These are phyloP conservation scores for Drosophila paramelanica DNA, from an alignment of 2,888 invertebrate genomes.

Conservation along the genomic window DNA sequence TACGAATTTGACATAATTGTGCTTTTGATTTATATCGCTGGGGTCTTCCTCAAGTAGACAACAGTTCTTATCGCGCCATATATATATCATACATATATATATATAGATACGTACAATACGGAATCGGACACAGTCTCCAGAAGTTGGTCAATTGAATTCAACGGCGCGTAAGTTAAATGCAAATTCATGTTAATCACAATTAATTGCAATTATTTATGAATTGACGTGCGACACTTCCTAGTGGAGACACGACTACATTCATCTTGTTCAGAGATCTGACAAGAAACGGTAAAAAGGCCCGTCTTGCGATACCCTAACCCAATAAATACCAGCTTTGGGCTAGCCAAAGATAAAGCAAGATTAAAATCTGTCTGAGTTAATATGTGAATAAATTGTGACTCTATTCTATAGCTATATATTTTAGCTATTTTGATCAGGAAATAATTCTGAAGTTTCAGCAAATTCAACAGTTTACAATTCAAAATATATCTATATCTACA, in stretches of 20 bases:
- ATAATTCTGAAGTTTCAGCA: too few species aligned
- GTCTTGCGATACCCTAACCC: background rate
- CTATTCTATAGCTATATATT: too few species aligned
- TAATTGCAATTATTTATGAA: constrained; percentile 67
- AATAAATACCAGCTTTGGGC: constrained; percentile 6
- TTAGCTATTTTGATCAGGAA: too few species aligned
- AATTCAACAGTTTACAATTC: too few species aligned
- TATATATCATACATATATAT: background rate
- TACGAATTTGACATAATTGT: constrained; percentile 73
- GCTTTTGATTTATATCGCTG: constrained; percentile 53
- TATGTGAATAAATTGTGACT: too few species aligned
- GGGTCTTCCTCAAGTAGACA: constrained; percentile 13
- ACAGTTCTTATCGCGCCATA: constrained; percentile 1
- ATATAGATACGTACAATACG: background rate
- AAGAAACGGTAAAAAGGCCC: background rate
- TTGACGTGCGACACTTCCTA: constrained; percentile 62
- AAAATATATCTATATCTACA: too few species aligned
- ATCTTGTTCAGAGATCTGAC: constrained; percentile 58
- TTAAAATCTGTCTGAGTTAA: too few species aligned
- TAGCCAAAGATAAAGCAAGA: background rate
- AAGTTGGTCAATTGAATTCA: constrained; percentile 29
- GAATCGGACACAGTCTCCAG: constrained; percentile 5
- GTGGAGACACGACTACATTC: constrained; percentile 40
- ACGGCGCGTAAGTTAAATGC: constrained; percentile 64
- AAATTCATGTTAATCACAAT: constrained; percentile 66